These are phyloP conservation scores for Spermophilus dauricus DNA, from an alignment of 2,113 vertebrate species.

Conservation along the genomic window DNA sequence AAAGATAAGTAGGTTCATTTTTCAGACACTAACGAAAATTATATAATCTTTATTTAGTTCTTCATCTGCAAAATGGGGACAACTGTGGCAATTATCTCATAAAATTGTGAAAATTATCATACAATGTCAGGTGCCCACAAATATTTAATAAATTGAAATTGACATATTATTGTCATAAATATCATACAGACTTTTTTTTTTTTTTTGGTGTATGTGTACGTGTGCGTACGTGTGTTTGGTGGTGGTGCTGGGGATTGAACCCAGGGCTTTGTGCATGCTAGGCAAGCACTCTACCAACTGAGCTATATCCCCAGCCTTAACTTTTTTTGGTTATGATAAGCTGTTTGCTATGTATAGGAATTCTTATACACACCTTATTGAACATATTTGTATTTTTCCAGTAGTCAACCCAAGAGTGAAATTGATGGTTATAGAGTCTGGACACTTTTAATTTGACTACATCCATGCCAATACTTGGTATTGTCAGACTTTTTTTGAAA, in stretches of 20 bases:
- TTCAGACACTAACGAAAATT: background rate
- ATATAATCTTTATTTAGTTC: background rate
- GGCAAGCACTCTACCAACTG: too few relatives aligned
- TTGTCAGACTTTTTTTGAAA: background rate
- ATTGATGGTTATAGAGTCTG: background rate
- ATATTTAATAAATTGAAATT: background rate
- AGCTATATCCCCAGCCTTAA: too few relatives aligned
- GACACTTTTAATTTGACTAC: background rate
- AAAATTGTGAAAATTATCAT: constrained; percentile 9
- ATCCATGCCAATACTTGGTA: background rate
- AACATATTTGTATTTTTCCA: background rate
- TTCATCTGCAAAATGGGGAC: constrained; percentile 11
- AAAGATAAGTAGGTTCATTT: constrained; percentile 12
- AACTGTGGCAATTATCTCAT: background rate
- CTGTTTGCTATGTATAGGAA: background rate
- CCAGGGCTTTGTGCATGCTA: too few relatives aligned
- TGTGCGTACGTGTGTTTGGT: too few relatives aligned
- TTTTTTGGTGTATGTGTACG: too few relatives aligned
- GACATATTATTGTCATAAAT: background rate
- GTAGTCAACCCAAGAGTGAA: background rate
- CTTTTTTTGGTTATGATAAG: background rate
- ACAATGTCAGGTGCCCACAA: background rate
- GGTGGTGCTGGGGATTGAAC: too few relatives aligned
- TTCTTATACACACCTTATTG: background rate
- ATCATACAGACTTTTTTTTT: background rate